Percentiles rank a stretch among this genome's conserved stretches.
phyloP scores from a whole-genome alignment of 2,888 invertebrate species.

The Scelioninae gen. 1 region DNA sequence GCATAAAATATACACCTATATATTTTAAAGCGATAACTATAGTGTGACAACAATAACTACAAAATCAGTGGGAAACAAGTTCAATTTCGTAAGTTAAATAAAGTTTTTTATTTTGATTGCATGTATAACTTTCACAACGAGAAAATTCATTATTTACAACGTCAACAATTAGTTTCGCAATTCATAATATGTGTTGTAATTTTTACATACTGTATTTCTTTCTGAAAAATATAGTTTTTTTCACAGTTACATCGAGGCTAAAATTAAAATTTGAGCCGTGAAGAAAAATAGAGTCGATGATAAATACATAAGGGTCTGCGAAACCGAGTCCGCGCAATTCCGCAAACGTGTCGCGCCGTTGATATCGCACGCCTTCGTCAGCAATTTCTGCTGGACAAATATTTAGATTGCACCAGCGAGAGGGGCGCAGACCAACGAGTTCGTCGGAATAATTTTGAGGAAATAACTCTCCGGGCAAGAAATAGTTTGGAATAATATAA shows the following conservation, averaged over 20 bases:
- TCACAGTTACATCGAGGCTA: constrained; percentile 23
- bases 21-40: no score
- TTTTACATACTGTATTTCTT: no score
- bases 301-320: constrained; percentile 60
- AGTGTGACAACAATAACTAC: no score
- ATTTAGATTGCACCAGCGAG: constrained; percentile 75
- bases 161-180: no score
- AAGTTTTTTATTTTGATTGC: no score
- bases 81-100: no score
- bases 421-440: not conserved
- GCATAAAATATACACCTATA: no score
- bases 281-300: constrained; percentile 47
- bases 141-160: no score
- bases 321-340: constrained; percentile 39
- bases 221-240: not conserved
- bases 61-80: no score
- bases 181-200: no score
- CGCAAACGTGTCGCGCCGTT: constrained; percentile 63
- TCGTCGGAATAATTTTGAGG: constrained; percentile 63
- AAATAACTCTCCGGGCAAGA: constrained; percentile 60
- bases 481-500: constrained; percentile 68
- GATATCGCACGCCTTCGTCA: constrained; percentile 70
- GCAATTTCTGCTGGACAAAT: constrained; percentile 77
- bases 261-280: constrained; percentile 67
- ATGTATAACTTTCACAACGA: no score